A percentile compares a stretch with the other conserved stretches of the same genome.
phyloP scores from a whole-genome alignment of 2,113 vertebrate genomes.

The Parotia lawesii region DNA sequence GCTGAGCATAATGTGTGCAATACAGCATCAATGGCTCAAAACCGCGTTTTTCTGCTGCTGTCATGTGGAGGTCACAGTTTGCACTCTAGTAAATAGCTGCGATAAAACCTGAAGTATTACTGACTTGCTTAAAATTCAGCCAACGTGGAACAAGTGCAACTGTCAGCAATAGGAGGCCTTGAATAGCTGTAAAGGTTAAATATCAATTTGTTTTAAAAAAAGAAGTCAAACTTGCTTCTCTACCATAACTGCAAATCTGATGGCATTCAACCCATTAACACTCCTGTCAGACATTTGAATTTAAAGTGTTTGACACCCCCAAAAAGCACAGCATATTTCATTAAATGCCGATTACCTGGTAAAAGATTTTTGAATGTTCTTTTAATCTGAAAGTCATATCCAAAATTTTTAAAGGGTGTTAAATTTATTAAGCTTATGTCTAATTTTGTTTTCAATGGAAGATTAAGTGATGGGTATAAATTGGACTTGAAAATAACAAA shows the following conservation, averaged over 20 bases:
- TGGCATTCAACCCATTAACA: constrained; percentile 16
- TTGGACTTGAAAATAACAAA: neutral
- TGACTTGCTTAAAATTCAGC: constrained; percentile 61
- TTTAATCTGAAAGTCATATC: neutral
- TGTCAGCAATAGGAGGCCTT: constrained; percentile 57
- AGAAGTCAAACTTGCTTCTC: constrained; percentile 41
- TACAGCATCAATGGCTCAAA: neutral
- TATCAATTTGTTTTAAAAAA: constrained; percentile 65
- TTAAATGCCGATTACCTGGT: neutral
- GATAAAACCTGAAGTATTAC: constrained; percentile 55
- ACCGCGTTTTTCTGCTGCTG: neutral
- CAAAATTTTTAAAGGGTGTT: neutral
- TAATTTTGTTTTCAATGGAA: neutral
- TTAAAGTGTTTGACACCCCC: neutral
- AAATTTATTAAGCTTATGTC: neutral
- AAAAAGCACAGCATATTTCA: neutral
- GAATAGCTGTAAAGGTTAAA: constrained; percentile 65
- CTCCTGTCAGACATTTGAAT: constrained; percentile 11
- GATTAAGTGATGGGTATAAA: neutral
- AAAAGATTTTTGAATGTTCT: neutral
- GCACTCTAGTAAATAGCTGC: constrained; percentile 33
- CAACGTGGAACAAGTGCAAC: constrained; percentile 37
- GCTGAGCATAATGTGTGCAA: neutral
- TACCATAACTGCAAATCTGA: constrained; percentile 13
- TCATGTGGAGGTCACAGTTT: constrained; percentile 55